Evolutionary conservation across 2,797 vertebrate genomes (phyloP), one percentile per base, ranked within the genome.

Genomic region (Telmatherina bonti): DNA sequence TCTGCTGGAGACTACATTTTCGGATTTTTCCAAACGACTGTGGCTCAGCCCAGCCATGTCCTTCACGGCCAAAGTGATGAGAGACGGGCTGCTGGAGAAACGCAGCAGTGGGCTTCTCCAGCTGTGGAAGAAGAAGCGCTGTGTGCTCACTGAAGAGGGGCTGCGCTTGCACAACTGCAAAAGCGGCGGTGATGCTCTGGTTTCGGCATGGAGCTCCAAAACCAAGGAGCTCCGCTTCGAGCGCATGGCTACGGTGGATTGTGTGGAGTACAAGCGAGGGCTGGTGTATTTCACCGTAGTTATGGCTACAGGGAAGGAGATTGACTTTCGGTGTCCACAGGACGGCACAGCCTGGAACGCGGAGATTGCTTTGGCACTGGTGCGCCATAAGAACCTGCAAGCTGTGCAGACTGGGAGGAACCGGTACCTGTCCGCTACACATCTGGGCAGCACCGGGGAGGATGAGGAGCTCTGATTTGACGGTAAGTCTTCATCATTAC

Each of bases 241-340:
- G 38, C 93, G 85, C 90, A 96, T 97, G 95, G 94, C 90, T 83
- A 97, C 96, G 0, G 95, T 98, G 90, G 97, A 98, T 88, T 98
- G 96, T 33, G 97, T 98, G 89, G 96, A 98, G 92, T 94, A 97
- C 91, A 98, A 97, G 58, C 95, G 95, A 16, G 89, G 94, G 69
- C 93, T 96, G 81, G 94, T 97, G 81, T 98, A 97, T 88, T 98
- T 98, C 94, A 98, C 97, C 0, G 92, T 98, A 76, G 97, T 98
- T 78, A 97, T 97, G 92, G 93, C 92, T 13, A 92, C 93, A 18
- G 96, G 96, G 9, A 94, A 95, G 10, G 97, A 98, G 86, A 96
- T 97, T 2, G 97, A 98, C 86, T 98, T 98, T 85, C 94, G 97
- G 84, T 96, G 96, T 29, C 89, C 94, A 0, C 96, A 95, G 81